Evolutionary conservation across 2,797 vertebrate genomes (phyloP).

Genomic region (Heterohyrax brucei): DNA sequence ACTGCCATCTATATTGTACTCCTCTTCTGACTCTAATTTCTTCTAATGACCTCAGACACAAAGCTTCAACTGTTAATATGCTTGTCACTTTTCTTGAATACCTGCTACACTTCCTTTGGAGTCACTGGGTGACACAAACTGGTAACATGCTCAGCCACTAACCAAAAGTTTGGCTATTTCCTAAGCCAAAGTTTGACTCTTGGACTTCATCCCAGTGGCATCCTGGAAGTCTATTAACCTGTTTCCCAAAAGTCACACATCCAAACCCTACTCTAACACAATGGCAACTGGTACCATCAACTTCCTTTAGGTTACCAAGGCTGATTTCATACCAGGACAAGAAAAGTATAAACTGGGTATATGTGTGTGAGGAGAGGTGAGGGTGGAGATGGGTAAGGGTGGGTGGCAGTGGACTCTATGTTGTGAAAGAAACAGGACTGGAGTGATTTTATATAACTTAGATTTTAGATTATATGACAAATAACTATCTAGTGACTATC

Average conservation of each 20-base stretch:
- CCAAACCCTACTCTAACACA: not conserved
- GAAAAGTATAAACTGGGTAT: not conserved
- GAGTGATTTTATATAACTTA: not conserved
- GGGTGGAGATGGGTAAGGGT: too few species aligned
- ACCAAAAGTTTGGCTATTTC: not conserved
- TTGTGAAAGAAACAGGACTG: not conserved
- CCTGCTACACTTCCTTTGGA: not conserved
- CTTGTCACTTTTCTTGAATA: not conserved
- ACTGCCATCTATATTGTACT: not conserved
- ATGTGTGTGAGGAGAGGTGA: too few species aligned
- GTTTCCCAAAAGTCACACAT: not conserved
- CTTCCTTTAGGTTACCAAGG: not conserved
- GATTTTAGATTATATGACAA: not conserved
- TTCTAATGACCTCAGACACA: not conserved
- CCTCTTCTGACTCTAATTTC: slow-evolving; percentile 3
- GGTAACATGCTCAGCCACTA: not conserved
- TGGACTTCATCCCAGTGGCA: not conserved
- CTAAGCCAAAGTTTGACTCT: not conserved
- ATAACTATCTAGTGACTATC: not conserved
- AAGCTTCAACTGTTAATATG: not conserved
- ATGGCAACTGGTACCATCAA: not conserved
- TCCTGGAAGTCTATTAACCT: not conserved
- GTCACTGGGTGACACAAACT: not conserved
- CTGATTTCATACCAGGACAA: not conserved
- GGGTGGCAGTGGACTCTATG: too few species aligned